Percentiles rank a stretch among this genome's conserved stretches.
Evolutionary conservation across 2,113 vertebrate genomes (phyloP).

Genomic region (Rhombomys opimus): DNA sequence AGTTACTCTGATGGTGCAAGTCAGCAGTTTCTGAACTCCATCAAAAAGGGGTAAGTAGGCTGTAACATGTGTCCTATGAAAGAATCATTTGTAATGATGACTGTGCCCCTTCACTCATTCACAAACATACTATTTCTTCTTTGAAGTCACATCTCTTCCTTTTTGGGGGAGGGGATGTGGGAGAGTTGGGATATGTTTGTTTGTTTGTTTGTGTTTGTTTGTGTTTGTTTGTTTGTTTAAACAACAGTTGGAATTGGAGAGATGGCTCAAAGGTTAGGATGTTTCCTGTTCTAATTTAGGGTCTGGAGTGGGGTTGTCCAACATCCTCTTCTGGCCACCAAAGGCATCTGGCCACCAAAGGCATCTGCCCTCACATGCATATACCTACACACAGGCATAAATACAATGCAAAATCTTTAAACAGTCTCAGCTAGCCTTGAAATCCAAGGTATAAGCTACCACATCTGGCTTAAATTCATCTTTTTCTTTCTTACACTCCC

Average conservation of each 20-base stretch:
- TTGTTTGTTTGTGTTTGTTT: background rate
- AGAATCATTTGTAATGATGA: background rate
- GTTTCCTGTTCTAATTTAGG: background rate
- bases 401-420: background rate
- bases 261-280: background rate
- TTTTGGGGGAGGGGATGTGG: background rate
- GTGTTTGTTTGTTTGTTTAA: background rate
- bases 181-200: background rate
- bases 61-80: constrained; percentile 44
- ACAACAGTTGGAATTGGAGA: background rate
- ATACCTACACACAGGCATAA: background rate
- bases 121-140: constrained; percentile 3
- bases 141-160: background rate
- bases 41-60: constrained; percentile 92
- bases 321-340: background rate
- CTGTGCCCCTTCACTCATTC: background rate
- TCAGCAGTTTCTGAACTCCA: constrained; percentile 95
- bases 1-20: constrained; percentile 92
- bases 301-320: background rate
- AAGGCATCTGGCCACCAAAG: background rate
- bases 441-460: background rate
- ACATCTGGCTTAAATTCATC: background rate
- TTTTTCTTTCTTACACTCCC: background rate
- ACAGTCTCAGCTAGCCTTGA: background rate
- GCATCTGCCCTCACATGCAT: background rate